These are phyloP conservation scores for Odiellus spinosus DNA, from an alignment of 2,888 invertebrate species.

Conservation along the genomic window DNA sequence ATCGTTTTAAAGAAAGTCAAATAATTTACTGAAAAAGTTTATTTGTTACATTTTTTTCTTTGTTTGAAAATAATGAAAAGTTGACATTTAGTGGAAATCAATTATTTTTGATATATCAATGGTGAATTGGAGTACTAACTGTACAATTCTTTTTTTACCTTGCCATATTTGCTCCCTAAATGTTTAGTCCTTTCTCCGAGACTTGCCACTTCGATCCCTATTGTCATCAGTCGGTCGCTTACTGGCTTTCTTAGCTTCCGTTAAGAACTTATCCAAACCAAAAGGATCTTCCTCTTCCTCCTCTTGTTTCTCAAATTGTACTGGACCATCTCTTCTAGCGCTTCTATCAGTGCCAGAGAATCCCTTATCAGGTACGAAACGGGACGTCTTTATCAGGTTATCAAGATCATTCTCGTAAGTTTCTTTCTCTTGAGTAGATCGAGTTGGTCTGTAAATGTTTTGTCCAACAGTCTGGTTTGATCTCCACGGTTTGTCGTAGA, in stretches of 20 bases:
- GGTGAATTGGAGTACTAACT: too few species aligned
- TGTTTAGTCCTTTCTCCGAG: too few species aligned
- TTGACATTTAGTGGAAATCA: too few species aligned
- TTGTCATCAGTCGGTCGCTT: slow-evolving; percentile 31
- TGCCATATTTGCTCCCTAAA: too few species aligned
- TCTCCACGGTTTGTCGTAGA: slow-evolving; percentile 97
- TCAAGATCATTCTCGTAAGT: slow-evolving; percentile 74
- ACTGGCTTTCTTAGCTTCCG: slow-evolving; percentile 78
- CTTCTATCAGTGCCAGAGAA: slow-evolving; percentile 76
- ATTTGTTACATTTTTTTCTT: too few species aligned
- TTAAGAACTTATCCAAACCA: slow-evolving; percentile 94
- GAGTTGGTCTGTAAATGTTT: slow-evolving; percentile 71
- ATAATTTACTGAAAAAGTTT: too few species aligned
- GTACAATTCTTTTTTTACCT: too few species aligned
- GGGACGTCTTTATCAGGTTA: slow-evolving; percentile 66
- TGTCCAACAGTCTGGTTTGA: slow-evolving; percentile 67
- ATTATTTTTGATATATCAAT: too few species aligned
- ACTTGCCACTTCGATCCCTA: slow-evolving; percentile 18
- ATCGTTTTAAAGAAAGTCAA: too few species aligned
- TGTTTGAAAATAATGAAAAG: too few species aligned
- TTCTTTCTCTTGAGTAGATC: slow-evolving; percentile 63
- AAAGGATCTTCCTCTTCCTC: slow-evolving; percentile 74
- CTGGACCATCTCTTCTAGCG: slow-evolving; percentile 68
- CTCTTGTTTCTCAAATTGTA: slow-evolving; percentile 71
- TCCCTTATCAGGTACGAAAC: slow-evolving; percentile 93